phyloP scores from a whole-genome alignment of 2,888 invertebrate genomes.

The Omphaloscelis lunosa region DNA sequence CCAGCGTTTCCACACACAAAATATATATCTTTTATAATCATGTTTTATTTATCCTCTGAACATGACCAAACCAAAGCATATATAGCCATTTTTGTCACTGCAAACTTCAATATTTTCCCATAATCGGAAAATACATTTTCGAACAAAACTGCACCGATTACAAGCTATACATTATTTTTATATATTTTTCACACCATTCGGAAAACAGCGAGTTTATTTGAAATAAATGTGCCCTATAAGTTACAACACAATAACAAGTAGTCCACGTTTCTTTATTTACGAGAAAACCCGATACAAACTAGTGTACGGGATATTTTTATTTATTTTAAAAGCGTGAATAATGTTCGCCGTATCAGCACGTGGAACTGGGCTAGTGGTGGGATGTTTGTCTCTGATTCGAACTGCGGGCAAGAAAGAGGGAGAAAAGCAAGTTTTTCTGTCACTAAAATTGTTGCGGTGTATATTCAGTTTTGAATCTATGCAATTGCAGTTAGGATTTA shows the following conservation, averaged over 20 bases:
- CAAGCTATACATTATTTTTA: constrained; percentile 52
- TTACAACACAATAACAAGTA: constrained; percentile 69
- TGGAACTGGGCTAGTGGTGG: constrained; percentile 57
- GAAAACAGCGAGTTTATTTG: constrained; percentile 57
- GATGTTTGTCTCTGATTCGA: constrained; percentile 12
- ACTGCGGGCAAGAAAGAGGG: no score
- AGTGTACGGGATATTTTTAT: constrained; percentile 65
- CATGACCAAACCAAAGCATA: not conserved
- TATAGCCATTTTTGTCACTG: not conserved
- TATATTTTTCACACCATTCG: constrained; percentile 58
- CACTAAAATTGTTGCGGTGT: no score
- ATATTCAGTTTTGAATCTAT: no score
- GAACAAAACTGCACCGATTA: constrained; percentile 19
- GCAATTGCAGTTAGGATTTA: no score
- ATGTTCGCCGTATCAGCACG: constrained; percentile 68
- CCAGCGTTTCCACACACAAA: no score
- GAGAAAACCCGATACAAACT: constrained; percentile 63
- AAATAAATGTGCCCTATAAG: constrained; percentile 66
- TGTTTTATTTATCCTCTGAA: no score
- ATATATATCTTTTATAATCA: no score
- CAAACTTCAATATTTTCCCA: constrained; percentile 4
- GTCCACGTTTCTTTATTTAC: constrained; percentile 66
- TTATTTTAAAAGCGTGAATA: constrained; percentile 70
- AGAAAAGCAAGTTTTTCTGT: no score
- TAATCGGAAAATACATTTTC: constrained; percentile 6